Evolutionary conservation across 2,888 invertebrate species (phyloP).

Genomic region (Girardia tigrina): DNA sequence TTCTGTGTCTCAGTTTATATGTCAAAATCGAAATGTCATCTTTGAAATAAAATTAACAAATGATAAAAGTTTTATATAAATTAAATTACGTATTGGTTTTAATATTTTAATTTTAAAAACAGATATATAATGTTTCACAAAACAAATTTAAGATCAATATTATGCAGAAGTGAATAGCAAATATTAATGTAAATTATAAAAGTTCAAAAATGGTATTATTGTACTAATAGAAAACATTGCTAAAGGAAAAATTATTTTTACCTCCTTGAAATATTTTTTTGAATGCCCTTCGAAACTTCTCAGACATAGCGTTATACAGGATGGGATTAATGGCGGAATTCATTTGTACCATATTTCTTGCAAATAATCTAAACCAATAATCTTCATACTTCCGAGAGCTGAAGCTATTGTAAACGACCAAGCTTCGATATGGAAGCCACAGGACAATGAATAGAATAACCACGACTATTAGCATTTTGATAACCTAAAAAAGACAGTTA

Average conservation of each 20-base stretch:
- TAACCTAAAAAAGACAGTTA: constrained; percentile 54
- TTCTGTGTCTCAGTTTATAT: too few relatives aligned
- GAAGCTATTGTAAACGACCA: constrained; percentile 58
- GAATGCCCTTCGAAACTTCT: constrained; percentile 56
- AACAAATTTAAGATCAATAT: too few relatives aligned
- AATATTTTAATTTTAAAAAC: too few relatives aligned
- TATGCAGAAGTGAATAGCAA: too few relatives aligned
- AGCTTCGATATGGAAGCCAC: constrained; percentile 57
- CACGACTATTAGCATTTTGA: constrained; percentile 57
- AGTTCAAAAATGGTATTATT: too few relatives aligned
- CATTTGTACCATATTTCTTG: constrained; percentile 57
- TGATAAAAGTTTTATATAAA: too few relatives aligned
- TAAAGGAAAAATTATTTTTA: not conserved
- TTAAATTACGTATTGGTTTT: too few relatives aligned
- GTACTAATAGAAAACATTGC: too few relatives aligned
- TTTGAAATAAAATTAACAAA: too few relatives aligned
- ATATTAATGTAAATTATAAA: too few relatives aligned
- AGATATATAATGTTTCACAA: too few relatives aligned
- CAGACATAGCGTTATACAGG: constrained; percentile 58
- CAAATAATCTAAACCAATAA: constrained; percentile 56
- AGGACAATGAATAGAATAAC: constrained; percentile 56
- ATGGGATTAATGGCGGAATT: constrained; percentile 59
- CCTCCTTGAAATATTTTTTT: constrained; percentile 45
- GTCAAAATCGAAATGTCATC: too few relatives aligned
- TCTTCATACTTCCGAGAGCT: constrained; percentile 51